Percentiles rank a stretch among this genome's conserved stretches.
phyloP scores from a whole-genome alignment of 1,140 invertebrate species.

The Pollicipes pollicipes region DNA sequence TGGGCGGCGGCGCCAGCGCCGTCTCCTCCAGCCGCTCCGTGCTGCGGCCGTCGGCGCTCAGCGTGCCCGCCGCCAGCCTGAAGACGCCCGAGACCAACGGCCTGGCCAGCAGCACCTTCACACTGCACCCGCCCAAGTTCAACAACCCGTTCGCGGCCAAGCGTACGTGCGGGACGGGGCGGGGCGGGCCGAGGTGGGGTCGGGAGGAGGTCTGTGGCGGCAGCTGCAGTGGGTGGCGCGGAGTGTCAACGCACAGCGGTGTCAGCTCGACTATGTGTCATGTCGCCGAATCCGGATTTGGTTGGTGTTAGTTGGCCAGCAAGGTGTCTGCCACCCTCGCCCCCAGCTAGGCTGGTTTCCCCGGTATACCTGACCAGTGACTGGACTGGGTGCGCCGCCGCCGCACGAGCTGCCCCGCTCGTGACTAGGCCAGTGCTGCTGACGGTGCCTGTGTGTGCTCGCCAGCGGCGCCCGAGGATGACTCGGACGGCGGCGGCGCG shows the following conservation, averaged over 20 bases:
- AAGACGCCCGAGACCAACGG: neutral
- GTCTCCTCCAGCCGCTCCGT: neutral
- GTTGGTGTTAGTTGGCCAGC: no score
- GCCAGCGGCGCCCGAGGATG: neutral
- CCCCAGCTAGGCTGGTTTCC: no score
- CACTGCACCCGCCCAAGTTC: conserved; percentile 8
- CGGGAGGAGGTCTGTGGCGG: neutral
- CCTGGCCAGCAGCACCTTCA: neutral
- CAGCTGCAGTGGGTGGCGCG: neutral
- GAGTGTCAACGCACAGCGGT: no score
- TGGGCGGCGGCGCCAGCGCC: neutral
- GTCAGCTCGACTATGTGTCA: no score
- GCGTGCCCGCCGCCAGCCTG: neutral
- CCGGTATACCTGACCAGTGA: no score
- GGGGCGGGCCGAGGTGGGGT: neutral
- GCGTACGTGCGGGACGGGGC: neutral
- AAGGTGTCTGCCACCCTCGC: no score
- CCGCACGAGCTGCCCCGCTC: no score
- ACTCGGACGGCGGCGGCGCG: neutral
- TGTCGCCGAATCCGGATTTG: no score
- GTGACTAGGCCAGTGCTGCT: no score
- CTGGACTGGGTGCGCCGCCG: no score
- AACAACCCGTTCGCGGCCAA: neutral
- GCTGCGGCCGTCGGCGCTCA: neutral
- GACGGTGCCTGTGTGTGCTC: no score